Evolutionary conservation across 2,113 vertebrate species (phyloP), one percentile per base, ranked within the genome.

Genomic region (Vulpes ferrilata): DNA sequence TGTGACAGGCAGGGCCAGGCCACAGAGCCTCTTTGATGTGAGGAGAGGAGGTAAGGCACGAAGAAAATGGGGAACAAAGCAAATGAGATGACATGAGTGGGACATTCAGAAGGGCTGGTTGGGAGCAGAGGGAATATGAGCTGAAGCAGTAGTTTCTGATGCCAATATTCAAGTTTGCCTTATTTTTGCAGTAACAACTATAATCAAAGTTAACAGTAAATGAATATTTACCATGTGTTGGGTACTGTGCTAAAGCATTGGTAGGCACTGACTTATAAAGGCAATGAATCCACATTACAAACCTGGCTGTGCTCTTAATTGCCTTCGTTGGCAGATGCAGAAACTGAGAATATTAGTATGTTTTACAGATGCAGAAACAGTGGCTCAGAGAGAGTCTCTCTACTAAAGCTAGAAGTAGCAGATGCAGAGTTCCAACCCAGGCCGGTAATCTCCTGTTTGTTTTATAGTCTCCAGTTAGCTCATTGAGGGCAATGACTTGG

Each of bases 11-110:
- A 16, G n/a, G 13, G 1, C 23, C 59, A 48, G 5, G 4, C 22
- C 27, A 13, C 11, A 0, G n/a, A 32, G 0, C 38, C 5, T 12
- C 35, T 57, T 13, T 32, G 71, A 19, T 12, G 4, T 5, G 35
- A 65, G 11, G 27, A 79, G 25, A 22, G 15, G 23, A 67, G 43
- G 43, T 43, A 43, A 51, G 8, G 38, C 4, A 51, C 9, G 13
- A 27, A n/a, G 16, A 30, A 53, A 23, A 4, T 4, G 7, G n/a
- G 25, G 30, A 71, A 22, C 25, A 32, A 69, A 85, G 43, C 8
- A 65, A 90, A 43, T 20, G 9, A 83, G 57, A 35, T 6, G 59
- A 48, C 13, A 2, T 10, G 3, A 8, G 43, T 17, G 15, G 13
- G 32, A 53, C 30, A 13, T 64, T 67, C 35, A 57, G 22, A 93